phyloP scores from a whole-genome alignment of 2,888 invertebrate species.

The Ormyrus thymus region DNA sequence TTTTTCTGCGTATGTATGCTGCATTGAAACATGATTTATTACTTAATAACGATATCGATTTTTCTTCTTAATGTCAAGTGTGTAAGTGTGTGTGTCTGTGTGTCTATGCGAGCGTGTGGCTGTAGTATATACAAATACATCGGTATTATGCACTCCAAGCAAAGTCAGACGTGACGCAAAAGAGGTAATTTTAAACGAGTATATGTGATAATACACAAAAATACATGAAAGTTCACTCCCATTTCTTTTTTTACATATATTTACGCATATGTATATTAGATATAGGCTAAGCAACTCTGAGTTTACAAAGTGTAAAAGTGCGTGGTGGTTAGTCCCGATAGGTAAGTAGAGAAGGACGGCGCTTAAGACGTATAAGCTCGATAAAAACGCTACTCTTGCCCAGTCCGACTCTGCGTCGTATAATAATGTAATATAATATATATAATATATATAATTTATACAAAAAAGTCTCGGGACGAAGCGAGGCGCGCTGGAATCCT shows the following conservation, averaged over 20 bases:
- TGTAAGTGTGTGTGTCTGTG: not conserved
- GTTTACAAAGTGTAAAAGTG: slow-evolving; percentile 1
- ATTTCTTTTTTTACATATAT: slow-evolving; percentile 17
- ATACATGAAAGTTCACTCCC: slow-evolving; percentile 36
- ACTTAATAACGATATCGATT: slow-evolving; percentile 26
- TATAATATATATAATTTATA: slow-evolving; percentile 31
- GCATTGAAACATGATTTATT: slow-evolving; percentile 22
- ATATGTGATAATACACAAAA: slow-evolving; percentile 45
- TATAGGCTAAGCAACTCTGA: slow-evolving; percentile 19
- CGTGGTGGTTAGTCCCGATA: slow-evolving; percentile 17
- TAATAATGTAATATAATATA: slow-evolving; percentile 23
- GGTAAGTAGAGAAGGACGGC: slow-evolving; percentile 38
- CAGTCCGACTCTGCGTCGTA: slow-evolving; percentile 41
- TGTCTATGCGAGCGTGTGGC: not conserved
- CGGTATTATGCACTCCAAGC: slow-evolving; percentile 34
- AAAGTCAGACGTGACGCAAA: slow-evolving; percentile 47
- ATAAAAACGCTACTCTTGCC: slow-evolving; percentile 47
- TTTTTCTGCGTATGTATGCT: not conserved
- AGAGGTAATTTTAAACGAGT: slow-evolving; percentile 35
- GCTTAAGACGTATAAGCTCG: slow-evolving; percentile 53
- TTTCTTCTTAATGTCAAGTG: not conserved
- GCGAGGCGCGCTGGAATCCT: slow-evolving; percentile 48
- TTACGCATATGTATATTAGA: slow-evolving; percentile 22
- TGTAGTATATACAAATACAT: slow-evolving; percentile 28
- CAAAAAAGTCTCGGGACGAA: slow-evolving; percentile 39